Evolutionary conservation across 2,797 vertebrate genomes (phyloP).

Genomic region (Adrianichthys oophorus): DNA sequence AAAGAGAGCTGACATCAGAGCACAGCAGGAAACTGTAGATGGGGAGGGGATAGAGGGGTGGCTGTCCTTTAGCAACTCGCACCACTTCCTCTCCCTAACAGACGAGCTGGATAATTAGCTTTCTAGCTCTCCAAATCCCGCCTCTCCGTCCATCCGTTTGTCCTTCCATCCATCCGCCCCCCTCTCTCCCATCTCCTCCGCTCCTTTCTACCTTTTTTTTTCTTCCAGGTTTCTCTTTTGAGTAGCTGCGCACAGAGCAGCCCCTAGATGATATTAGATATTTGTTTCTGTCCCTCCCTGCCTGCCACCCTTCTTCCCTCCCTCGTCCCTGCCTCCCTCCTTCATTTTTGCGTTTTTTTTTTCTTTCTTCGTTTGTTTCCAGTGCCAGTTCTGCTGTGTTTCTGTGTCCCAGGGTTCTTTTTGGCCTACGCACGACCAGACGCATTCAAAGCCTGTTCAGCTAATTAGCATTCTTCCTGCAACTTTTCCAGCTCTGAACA

Average conservation of each 20-base stretch:
- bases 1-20: constrained; percentile 99
- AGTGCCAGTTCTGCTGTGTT: constrained; percentile 81
- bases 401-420: constrained; percentile 79
- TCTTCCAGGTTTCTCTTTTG: constrained; percentile 65
- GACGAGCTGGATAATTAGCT: constrained; percentile 92
- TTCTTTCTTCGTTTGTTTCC: constrained; percentile 75
- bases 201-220: constrained; percentile 61
- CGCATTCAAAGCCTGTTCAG: constrained; percentile 77
- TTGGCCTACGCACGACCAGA: constrained; percentile 76
- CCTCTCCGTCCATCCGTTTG: constrained; percentile 71
- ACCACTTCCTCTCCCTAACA: constrained; percentile 94
- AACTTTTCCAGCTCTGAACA: constrained; percentile 74
- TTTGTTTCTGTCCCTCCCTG: constrained; percentile 68
- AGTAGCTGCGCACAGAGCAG: constrained; percentile 72
- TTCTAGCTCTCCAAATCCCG: constrained; percentile 74
- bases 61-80: constrained; percentile 94
- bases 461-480: constrained; percentile 77
- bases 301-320: constrained; percentile 57
- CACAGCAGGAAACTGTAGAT: constrained; percentile 91
- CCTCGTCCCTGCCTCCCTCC: constrained; percentile 56
- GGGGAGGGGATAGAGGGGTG: constrained; percentile 79
- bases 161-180: constrained; percentile 62
- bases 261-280: constrained; percentile 77
- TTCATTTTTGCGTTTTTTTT: constrained; percentile 43
- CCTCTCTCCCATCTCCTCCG: constrained; percentile 33